Percentiles rank a stretch among this genome's conserved stretches.
These are phyloP conservation scores for Pogona vitticeps DNA, from an alignment of 2,113 vertebrate species.

Conservation along the genomic window DNA sequence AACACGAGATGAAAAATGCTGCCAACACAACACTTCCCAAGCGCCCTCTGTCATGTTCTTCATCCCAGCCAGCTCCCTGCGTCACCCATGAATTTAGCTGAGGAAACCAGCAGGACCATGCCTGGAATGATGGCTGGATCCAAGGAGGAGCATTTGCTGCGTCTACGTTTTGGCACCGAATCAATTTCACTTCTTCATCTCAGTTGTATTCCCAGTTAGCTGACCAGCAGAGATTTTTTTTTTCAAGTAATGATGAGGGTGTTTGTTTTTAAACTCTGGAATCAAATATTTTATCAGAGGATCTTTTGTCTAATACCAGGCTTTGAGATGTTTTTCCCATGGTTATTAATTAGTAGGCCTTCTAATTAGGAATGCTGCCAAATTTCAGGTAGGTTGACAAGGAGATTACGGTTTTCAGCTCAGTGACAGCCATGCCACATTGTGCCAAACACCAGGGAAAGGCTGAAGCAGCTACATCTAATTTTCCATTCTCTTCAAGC, in stretches of 20 bases:
- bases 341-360: not conserved
- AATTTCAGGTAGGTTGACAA: not conserved
- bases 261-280: conserved; percentile 31
- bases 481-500: conserved; percentile 12
- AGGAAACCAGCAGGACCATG: not conserved
- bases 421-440: not conserved
- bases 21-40: too few relatives aligned
- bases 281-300: conserved; percentile 31
- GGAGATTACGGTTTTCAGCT: not conserved
- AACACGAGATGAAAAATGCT: not conserved
- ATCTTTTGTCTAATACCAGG: not conserved
- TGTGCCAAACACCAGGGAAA: not conserved
- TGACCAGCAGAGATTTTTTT: not conserved
- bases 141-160: too few relatives aligned
- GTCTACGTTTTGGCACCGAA: too few relatives aligned
- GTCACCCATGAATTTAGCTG: not conserved
- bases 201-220: not conserved
- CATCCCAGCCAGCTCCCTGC: not conserved
- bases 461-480: not conserved
- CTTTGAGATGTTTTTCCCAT: not conserved
- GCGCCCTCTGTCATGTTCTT: not conserved
- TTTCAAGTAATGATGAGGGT: conserved; percentile 38
- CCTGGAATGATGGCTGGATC: not conserved
- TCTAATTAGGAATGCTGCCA: not conserved
- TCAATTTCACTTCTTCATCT: too few relatives aligned